phyloP scores from a whole-genome alignment of 1,140 invertebrate species.

The Aphelinus atriplicis region DNA sequence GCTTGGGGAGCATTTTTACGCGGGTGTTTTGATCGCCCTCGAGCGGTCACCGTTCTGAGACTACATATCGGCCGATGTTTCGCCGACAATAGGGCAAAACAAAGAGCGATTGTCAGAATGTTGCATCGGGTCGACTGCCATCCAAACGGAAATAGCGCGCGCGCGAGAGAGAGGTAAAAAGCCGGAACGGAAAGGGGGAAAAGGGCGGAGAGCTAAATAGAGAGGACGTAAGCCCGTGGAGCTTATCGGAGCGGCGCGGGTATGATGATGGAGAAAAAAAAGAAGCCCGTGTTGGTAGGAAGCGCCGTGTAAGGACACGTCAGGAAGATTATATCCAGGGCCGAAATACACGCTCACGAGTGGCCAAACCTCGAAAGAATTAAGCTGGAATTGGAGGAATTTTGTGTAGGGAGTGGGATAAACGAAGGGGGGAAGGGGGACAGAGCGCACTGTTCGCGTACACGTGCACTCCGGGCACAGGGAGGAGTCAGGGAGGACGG shows the following conservation, averaged over 20 bases:
- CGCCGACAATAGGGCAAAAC: neutral
- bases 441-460: too few species aligned
- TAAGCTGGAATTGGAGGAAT: too few species aligned
- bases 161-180: neutral
- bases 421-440: too few species aligned
- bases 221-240: too few species aligned
- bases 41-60: neutral
- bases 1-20: conserved; percentile 26
- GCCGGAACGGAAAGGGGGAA: neutral
- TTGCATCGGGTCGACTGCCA: neutral
- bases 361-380: too few species aligned
- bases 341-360: too few species aligned
- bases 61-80: conserved; percentile 30
- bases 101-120: conserved; percentile 29
- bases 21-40: neutral
- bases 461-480: too few species aligned
- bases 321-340: too few species aligned
- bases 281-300: neutral
- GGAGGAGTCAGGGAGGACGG: too few species aligned
- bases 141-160: neutral
- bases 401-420: too few species aligned
- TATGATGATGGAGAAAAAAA: neutral
- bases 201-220: neutral
- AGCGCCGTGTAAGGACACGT: too few species aligned
- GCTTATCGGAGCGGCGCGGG: neutral